Conservation (phyloP, 2,113 vertebrate genomes). For the Sylvia atricapilla region DNA sequence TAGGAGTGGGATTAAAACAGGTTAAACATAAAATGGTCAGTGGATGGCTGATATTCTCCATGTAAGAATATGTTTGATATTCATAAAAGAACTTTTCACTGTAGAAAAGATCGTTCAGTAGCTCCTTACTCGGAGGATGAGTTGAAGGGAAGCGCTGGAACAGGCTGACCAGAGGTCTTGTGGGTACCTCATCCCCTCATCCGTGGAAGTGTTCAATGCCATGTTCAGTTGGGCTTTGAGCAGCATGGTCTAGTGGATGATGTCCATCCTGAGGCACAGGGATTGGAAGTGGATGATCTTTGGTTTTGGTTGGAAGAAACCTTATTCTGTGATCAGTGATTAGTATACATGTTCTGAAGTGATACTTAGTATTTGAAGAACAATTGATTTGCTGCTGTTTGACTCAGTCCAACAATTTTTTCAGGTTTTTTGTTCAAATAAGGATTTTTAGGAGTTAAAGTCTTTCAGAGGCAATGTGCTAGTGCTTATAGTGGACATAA, state of each 20-base stretch:
- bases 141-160: not conserved
- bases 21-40: not conserved
- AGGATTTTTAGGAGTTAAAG: not conserved
- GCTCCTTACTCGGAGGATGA: not conserved
- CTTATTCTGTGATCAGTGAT: not conserved
- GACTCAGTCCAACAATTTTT: not conserved
- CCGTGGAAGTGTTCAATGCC: not conserved
- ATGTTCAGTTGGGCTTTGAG: not conserved
- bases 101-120: not conserved
- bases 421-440: not conserved
- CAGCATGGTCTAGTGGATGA: fast-evolving
- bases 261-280: fast-evolving
- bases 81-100: not conserved
- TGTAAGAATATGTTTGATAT: not conserved
- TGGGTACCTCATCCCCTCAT: not conserved
- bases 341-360: not conserved
- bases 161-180: not conserved
- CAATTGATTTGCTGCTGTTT: fast-evolving
- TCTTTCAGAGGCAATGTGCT: not conserved
- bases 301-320: too few relatives aligned
- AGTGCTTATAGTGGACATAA: not conserved
- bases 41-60: not conserved
- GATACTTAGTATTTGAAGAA: not conserved
- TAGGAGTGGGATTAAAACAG: not conserved
- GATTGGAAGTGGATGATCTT: not conserved